Percentiles rank a stretch among this genome's conserved stretches.
phyloP scores from a whole-genome alignment of 1,140 invertebrate genomes.

The Alviniconcha marisindica region DNA sequence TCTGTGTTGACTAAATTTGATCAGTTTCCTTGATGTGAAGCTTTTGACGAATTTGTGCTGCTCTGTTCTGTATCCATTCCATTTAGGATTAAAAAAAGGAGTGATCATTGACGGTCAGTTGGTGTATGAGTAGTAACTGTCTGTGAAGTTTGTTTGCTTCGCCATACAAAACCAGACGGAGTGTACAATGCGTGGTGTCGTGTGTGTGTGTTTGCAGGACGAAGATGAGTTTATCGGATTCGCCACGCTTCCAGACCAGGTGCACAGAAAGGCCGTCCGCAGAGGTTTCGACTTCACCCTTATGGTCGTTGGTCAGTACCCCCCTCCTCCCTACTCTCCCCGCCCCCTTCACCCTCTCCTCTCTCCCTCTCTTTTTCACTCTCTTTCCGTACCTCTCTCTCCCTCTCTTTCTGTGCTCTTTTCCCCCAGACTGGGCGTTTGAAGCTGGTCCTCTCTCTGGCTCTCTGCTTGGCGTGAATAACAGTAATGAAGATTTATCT shows the following conservation, averaged over 20 bases:
- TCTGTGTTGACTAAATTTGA: too few relatives aligned
- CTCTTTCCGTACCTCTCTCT: too few relatives aligned
- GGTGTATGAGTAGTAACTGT: not conserved
- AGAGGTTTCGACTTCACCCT: conserved; percentile 78
- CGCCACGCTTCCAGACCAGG: conserved; percentile 78
- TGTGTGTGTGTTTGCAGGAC: conserved; percentile 59
- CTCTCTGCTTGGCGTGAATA: too few relatives aligned
- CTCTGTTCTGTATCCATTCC: not conserved
- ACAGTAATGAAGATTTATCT: too few relatives aligned
- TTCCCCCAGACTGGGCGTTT: too few relatives aligned
- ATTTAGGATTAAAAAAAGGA: too few relatives aligned
- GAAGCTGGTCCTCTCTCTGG: too few relatives aligned
- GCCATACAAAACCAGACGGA: not conserved
- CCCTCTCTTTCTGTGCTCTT: too few relatives aligned
- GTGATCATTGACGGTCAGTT: too few relatives aligned
- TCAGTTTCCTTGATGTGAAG: too few relatives aligned
- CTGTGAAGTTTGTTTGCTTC: too few relatives aligned
- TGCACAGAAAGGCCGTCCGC: conserved; percentile 77
- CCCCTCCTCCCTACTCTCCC: not conserved
- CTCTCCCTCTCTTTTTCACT: not conserved
- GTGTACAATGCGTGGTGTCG: not conserved
- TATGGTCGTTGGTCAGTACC: conserved; percentile 77
- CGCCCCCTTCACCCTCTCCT: not conserved
- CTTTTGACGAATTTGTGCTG: not conserved
- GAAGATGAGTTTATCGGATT: conserved; percentile 81